Base-by-base conservation (phyloP, 2,113 vertebrate genomes). In the Platichthys flesus region DNA sequence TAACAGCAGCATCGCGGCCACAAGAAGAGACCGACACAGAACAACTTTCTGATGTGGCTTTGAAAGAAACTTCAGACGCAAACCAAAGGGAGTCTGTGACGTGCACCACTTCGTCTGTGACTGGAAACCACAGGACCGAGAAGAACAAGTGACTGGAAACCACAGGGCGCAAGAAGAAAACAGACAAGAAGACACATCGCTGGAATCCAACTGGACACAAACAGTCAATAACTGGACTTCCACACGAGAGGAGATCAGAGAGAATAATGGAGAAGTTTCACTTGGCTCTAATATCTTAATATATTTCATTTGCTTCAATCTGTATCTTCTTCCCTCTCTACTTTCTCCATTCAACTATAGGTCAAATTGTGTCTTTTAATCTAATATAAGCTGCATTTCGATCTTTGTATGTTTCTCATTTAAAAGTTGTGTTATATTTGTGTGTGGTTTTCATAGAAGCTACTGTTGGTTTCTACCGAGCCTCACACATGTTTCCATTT, bases 51-150 rank as follows among this genome's bases (percentile, higher is more conserved):
- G 59, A 0, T 42, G 67, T 2, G 1, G 63, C 74, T 51, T 58
- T 23, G 58, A 59, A 79, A 57, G 31, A 66, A 24, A 72, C 26
- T 71, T 78, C 18, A 49, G 54, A 67, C 26, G 51, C 67, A 70
- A 81, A 76, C 20, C 47, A 51, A 8, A n/a, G 8, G 65, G 16
- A 10, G 45, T n/a, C 61, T 71, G 16, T 49, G n/a, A 70, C 71
- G 67, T 78, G 76, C 81, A 76, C 4, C 51, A 74, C 59, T 78
- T 75, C 78, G 26, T 52, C 51, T 74, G 85, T 54, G 1, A 28
- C 63, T 73, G 40, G 76, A 88, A 81, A 28, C 26, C 26, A 28
- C 26, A 28, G 26, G 26, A 28, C 26, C 26, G 26, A 61, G 40
- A 67, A 31, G 35, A 73, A 56, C 70, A 67, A 70, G 52, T 54